Conservation (phyloP, 2,888 invertebrate genomes). For the Altica lythri region DNA sequence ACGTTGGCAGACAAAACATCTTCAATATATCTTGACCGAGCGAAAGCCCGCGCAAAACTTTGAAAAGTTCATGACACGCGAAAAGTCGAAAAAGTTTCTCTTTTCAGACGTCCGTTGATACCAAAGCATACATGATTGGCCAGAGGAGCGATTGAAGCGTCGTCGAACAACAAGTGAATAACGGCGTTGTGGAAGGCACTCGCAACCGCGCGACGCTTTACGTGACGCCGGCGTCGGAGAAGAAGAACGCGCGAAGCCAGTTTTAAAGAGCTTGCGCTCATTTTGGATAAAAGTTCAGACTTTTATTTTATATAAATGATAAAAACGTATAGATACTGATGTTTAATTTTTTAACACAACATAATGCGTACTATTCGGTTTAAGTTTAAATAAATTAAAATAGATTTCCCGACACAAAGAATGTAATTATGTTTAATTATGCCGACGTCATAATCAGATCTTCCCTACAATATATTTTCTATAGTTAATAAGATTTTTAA, state of each 20-base stretch:
- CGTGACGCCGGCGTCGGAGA: conserved; percentile 13
- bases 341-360: too few species aligned
- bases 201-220: background rate
- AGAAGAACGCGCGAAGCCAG: background rate
- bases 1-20: conserved; percentile 10
- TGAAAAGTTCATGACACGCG: conserved; percentile 25
- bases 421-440: too few species aligned
- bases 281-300: background rate
- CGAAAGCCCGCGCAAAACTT: conserved; percentile 26
- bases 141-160: conserved; percentile 27
- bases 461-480: too few species aligned
- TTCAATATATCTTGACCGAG: conserved; percentile 4
- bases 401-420: too few species aligned
- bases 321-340: too few species aligned
- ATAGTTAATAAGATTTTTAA: too few species aligned
- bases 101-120: conserved; percentile 14
- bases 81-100: conserved; percentile 13
- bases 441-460: too few species aligned
- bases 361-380: too few species aligned
- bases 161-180: conserved; percentile 38
- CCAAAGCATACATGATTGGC: conserved; percentile 33
- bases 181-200: conserved; percentile 26
- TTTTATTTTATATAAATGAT: too few species aligned
- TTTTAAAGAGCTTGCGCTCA: background rate
- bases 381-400: too few species aligned